Evolutionary conservation across 2,113 vertebrate genomes (phyloP).

Genomic region (Recurvirostra avosetta): DNA sequence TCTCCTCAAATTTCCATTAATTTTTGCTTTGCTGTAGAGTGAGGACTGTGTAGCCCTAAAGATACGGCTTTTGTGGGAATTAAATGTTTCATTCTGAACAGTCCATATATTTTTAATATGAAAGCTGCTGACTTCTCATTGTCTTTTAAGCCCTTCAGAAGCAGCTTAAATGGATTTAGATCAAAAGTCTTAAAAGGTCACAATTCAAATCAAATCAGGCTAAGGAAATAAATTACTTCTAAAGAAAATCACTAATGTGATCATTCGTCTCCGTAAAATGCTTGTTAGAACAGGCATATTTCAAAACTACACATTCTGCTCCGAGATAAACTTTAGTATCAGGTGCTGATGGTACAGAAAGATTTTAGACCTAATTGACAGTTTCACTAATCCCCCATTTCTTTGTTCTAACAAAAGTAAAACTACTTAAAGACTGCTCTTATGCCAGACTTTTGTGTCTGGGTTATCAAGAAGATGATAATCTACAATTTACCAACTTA

Average conservation of each 20-base stretch:
- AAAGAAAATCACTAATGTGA: not conserved
- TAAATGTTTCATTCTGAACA: not conserved
- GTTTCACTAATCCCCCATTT: not conserved
- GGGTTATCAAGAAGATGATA: not conserved
- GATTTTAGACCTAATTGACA: not conserved
- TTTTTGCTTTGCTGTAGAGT: not conserved
- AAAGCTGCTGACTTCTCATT: not conserved
- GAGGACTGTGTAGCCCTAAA: not conserved
- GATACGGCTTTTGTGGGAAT: not conserved
- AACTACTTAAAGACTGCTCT: not conserved
- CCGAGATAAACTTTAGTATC: not conserved
- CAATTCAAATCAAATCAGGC: not conserved
- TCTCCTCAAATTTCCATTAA: not conserved
- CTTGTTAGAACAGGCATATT: not conserved
- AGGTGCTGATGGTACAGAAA: not conserved
- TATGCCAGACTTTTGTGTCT: not conserved
- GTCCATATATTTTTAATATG: not conserved
- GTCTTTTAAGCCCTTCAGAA: not conserved
- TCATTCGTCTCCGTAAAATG: not conserved
- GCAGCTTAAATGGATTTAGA: slow-evolving; percentile 14
- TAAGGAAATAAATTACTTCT: slow-evolving; percentile 20
- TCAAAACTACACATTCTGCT: not conserved
- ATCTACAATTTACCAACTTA: not conserved
- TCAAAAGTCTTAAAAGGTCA: slow-evolving; percentile 16
- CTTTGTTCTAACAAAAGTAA: not conserved